Conservation (phyloP, 2,888 invertebrate species). For the Lasioglossum oenotherae region DNA sequence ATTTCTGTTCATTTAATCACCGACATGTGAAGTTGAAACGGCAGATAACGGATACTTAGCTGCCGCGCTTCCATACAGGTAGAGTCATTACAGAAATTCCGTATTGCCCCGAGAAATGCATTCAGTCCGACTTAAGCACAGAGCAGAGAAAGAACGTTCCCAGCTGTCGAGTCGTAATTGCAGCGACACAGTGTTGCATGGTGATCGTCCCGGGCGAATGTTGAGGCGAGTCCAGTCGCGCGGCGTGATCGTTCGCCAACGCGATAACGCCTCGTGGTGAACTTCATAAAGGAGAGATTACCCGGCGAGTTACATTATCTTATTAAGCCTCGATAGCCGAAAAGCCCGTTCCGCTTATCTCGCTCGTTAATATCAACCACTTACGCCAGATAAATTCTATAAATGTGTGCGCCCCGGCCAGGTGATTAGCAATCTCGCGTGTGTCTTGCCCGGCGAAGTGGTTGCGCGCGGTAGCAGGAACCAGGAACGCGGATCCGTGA, state of each 20-base stretch:
- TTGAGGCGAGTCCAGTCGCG: neutral
- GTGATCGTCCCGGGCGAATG: conserved; percentile 8
- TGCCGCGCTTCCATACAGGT: neutral
- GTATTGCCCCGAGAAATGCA: conserved; percentile 25
- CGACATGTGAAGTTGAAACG: neutral
- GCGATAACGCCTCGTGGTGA: conserved; percentile 45
- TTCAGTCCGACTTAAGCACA: neutral
- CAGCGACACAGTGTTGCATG: conserved; percentile 44
- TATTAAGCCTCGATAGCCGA: conserved; percentile 44
- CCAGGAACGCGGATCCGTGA: conserved; percentile 35
- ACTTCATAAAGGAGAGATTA: conserved; percentile 64
- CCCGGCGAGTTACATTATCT: conserved; percentile 57
- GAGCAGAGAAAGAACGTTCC: neutral
- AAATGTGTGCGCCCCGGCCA: conserved; percentile 12
- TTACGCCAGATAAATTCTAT: conserved; percentile 44
- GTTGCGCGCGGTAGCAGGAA: conserved; percentile 33
- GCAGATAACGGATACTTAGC: neutral
- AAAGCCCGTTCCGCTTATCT: conserved; percentile 59
- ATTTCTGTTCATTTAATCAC: neutral
- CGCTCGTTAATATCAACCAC: conserved; percentile 39
- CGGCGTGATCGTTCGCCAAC: conserved; percentile 34
- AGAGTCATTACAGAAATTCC: neutral
- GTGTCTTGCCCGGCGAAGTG: conserved; percentile 22
- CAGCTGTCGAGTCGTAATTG: conserved; percentile 41
- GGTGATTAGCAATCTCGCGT: conserved; percentile 43